Base-by-base conservation (phyloP, 2,888 invertebrate species). In the Tachina fera region DNA sequence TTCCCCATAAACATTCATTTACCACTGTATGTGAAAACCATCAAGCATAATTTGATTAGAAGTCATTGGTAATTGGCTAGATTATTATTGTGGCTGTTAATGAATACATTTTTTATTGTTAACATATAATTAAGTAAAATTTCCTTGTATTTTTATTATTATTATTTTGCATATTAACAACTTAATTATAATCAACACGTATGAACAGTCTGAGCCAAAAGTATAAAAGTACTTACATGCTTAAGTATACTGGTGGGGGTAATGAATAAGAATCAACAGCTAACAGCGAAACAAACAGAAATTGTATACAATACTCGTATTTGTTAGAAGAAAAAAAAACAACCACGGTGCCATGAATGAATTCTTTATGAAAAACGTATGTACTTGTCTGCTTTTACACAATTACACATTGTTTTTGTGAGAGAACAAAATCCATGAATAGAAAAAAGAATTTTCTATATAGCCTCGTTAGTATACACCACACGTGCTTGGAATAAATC, bases 251-350 rank as follows among this genome's bases (percentile, higher is more conserved):
- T 79, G 58, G 70, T 63, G 72, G 58, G 81, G 81, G 81, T 85
- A 86, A 86, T 86, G 86, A 86, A 83, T 76, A 71, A 60, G 75
- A 79, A 83, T 79, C 76, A 86, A 82, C 83, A 76, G 61, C 75
- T 75, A 60, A 79, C 79, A 85, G 31, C 61, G 51, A 31, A 11
- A 68, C 8, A 58, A 53, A 63, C 53, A 53, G n/a, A 53, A 22
- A 53, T 19, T 67, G n/a, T 14, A 4, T 47, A 56, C 41, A 41
- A 47, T 39, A 47, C 56, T 67, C 6, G 31, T 31, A 47, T 63
- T 67, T 31, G 31, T 31, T 31, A 31, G 31, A 31, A 31, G 22
- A 22, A 13, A 31, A 31, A 31, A 43, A 53, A 76, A 60, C 61
- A 11, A 49, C 49, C 68, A 72, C 22, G 56, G 51, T 49, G 11